phyloP scores from a whole-genome alignment of 1,140 invertebrate genomes.

The Drosophila ananassae region DNA sequence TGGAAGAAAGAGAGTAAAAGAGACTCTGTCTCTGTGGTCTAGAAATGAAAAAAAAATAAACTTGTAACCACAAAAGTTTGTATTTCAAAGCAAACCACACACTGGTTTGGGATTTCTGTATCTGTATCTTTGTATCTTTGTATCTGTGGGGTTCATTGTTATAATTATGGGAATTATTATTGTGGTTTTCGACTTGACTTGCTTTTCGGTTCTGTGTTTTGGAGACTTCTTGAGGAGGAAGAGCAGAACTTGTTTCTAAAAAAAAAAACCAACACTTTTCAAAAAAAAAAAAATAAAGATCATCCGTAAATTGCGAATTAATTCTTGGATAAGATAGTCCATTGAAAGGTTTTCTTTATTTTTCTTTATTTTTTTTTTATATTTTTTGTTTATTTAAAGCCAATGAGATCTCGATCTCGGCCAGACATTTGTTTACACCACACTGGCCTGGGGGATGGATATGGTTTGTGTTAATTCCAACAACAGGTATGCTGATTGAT shows the following conservation, averaged over 20 bases:
- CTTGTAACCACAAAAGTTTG: slow-evolving; percentile 79
- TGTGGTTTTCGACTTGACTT: slow-evolving; percentile 76
- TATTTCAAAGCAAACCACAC: slow-evolving; percentile 72
- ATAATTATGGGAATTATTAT: slow-evolving; percentile 82
- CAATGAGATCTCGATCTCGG: slow-evolving; percentile 15
- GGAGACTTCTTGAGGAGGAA: slow-evolving; percentile 9
- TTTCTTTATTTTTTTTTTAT: no score
- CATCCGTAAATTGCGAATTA: slow-evolving; percentile 45
- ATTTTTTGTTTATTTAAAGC: slow-evolving; percentile 33
- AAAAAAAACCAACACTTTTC: slow-evolving; percentile 41
- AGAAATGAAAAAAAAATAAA: slow-evolving; percentile 48
- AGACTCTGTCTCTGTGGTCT: slow-evolving; percentile 59
- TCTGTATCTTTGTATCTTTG: no score
- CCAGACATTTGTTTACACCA: slow-evolving; percentile 33
- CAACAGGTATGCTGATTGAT: slow-evolving; percentile 52
- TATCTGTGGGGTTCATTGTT: slow-evolving; percentile 63
- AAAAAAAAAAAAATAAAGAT: slow-evolving; percentile 26
- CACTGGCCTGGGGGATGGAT: not conserved
- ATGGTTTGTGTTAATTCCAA: no score
- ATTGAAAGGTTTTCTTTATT: slow-evolving; percentile 15
- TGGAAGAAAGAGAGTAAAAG: slow-evolving; percentile 23
- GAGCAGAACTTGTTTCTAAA: slow-evolving; percentile 49
- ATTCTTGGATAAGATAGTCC: slow-evolving; percentile 13
- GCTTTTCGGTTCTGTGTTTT: slow-evolving; percentile 14
- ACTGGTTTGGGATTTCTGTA: slow-evolving; percentile 7